These are phyloP conservation scores for Phalacrocorax aristotelis DNA, from an alignment of 2,113 vertebrate species.

Conservation along the genomic window DNA sequence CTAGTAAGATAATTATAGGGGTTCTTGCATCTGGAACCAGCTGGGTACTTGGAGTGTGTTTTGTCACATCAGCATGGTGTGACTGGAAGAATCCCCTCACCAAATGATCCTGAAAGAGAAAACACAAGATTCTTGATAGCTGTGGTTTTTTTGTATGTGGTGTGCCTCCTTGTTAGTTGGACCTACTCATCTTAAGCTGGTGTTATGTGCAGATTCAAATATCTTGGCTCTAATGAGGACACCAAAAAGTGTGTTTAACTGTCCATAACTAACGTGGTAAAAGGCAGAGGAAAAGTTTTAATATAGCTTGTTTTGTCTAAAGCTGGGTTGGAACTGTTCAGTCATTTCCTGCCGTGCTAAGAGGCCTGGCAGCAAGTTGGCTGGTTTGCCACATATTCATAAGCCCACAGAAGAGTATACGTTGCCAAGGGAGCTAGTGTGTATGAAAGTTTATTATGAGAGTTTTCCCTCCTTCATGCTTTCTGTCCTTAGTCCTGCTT, in stretches of 20 bases:
- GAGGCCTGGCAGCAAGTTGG: not conserved
- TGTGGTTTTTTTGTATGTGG: not conserved
- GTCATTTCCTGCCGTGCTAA: not conserved
- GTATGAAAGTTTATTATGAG: not conserved
- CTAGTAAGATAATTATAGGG: not conserved
- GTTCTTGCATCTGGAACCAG: not conserved
- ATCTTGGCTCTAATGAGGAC: not conserved
- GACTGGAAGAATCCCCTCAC: not conserved
- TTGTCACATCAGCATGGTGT: not conserved
- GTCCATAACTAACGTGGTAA: not conserved
- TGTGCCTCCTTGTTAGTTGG: not conserved
- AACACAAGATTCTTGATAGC: not conserved
- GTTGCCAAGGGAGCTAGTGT: not conserved
- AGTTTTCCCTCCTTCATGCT: not conserved
- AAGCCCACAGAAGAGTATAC: not conserved
- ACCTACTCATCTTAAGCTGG: not conserved
- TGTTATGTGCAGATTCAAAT: not conserved
- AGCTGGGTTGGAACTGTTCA: not conserved
- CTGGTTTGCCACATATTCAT: not conserved
- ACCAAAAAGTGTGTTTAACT: not conserved
- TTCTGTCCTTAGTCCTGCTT: not conserved
- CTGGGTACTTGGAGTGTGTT: not conserved
- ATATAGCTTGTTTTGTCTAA: constrained; percentile 32
- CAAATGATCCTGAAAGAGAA: not conserved
- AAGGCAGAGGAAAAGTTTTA: not conserved